A percentile compares a stretch with the other conserved stretches of the same genome.
Conservation (phyloP, 2,113 vertebrate genomes). For the Galemys pyrenaicus region DNA sequence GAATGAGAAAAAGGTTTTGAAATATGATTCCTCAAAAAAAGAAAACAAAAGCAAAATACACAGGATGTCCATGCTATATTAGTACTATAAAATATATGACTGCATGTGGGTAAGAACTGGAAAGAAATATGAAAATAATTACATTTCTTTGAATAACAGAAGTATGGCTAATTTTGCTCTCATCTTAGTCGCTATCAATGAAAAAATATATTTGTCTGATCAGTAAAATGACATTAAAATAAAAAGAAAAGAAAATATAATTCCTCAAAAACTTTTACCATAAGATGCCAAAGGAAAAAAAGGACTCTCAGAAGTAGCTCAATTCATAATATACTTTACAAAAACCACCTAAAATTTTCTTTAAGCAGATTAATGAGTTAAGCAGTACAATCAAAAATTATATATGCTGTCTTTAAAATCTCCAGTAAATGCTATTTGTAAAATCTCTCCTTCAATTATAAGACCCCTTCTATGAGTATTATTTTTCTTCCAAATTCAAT, state of each 20-base stretch:
- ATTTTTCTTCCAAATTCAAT: not conserved
- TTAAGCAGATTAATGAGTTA: conserved; percentile 9
- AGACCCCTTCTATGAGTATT: not conserved
- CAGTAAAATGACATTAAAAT: not conserved
- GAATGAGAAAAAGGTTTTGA: conserved; percentile 27
- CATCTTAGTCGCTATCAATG: not conserved
- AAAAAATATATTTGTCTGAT: not conserved
- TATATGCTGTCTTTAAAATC: not conserved
- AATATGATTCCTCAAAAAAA: not conserved
- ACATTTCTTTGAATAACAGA: not conserved
- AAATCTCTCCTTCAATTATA: conserved; percentile 20
- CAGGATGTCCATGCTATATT: not conserved
- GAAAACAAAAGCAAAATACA: conserved; percentile 11
- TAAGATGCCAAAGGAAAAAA: not conserved
- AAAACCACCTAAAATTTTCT: conserved; percentile 8
- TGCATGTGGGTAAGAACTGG: not conserved
- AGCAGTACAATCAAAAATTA: conserved; percentile 20
- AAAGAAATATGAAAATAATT: conserved; percentile 11
- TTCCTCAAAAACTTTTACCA: conserved; percentile 44
- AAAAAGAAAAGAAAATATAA: no score
- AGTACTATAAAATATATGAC: no score
- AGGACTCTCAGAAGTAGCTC: not conserved
- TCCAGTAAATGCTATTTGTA: conserved; percentile 15
- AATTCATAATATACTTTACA: not conserved
- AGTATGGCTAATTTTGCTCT: not conserved